Base-by-base conservation (phyloP, 2,113 vertebrate genomes). In the Pelvicachromis taeniatus region DNA sequence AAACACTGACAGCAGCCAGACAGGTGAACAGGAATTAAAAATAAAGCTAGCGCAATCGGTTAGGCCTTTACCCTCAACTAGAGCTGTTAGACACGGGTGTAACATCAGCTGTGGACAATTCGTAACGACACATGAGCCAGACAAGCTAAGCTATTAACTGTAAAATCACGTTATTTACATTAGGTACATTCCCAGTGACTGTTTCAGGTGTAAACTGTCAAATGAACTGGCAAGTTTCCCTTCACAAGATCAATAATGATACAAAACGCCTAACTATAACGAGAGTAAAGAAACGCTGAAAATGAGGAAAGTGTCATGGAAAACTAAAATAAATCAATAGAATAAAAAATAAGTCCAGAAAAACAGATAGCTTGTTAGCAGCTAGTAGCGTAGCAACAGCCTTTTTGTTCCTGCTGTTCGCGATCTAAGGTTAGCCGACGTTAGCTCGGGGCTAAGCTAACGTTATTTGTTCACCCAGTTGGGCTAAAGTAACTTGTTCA, bases 391-490 rank as follows among this genome's bases (percentile, higher is more conserved):
- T 6, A 55, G 12, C 3, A 2, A 29, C 7, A 13, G 42, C n/a
- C 14, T 23, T 85, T 87, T 87, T 85, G 87, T 89, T 84, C 16
- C 83, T 87, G 45, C 26, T 85, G 65, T 40, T 33, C 23, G 10
- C 33, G 38, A 38, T 33, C 10, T 58, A 21, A 78, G 7, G 90
- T 84, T 91, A 91, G 78, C 88, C 50, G 40, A 50, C 63, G 63
- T 88, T 94, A 93, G 92, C 92, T 78, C 38, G 6, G 1, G 8
- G 94, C 93, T 95, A 93, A 84, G 94, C 94, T 95, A 93, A 91
- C 82, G 68, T 84, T 85, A 85, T 91, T 95, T 92, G 93, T 93
- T 93, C 94, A 95, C 83, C 78, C 88, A 68, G 88, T 91, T 82
- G 85, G 54, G 90, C 83, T 91, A 55, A 87, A 89, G 90, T 91